These are phyloP conservation scores for Nibea albiflora DNA, from an alignment of 2,113 vertebrate species.

Conservation along the genomic window DNA sequence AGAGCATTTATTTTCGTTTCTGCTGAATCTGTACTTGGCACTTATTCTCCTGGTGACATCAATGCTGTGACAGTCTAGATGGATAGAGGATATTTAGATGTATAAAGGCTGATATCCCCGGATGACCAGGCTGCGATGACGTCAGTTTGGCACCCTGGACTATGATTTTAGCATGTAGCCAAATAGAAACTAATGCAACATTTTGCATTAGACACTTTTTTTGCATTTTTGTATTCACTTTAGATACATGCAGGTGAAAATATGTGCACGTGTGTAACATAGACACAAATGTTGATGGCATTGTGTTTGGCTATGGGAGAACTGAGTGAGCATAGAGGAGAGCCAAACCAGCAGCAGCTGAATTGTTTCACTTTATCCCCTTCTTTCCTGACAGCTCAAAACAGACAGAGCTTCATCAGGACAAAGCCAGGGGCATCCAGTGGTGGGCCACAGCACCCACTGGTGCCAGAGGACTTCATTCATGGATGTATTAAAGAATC, in stretches of 20 bases:
- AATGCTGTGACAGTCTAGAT: conserved; percentile 29
- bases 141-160: conserved; percentile 44
- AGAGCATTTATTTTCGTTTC: conserved; percentile 37
- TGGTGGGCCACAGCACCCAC: conserved; percentile 27
- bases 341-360: conserved; percentile 46
- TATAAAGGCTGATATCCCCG: conserved; percentile 49
- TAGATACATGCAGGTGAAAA: conserved; percentile 2
- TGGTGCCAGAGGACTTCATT: conserved; percentile 50
- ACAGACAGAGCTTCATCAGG: conserved; percentile 42
- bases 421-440: conserved; percentile 51
- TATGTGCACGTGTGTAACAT: not conserved
- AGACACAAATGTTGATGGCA: conserved; percentile 49
- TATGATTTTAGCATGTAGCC: not conserved
- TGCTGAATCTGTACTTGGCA: conserved; percentile 61
- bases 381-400: conserved; percentile 71
- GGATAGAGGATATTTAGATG: conserved; percentile 46
- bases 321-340: conserved; percentile 53
- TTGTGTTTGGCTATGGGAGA: conserved; percentile 19
- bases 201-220: not conserved
- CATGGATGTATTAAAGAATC: too few species aligned
- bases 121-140: conserved; percentile 28
- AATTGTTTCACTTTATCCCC: conserved; percentile 76
- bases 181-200: not conserved
- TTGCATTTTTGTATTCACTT: not conserved
- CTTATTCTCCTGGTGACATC: conserved; percentile 48